A percentile compares a stretch with the other conserved stretches of the same genome.
Evolutionary conservation across 1,140 invertebrate species (phyloP).

Genomic region (Lysiphlebus fabarum): DNA sequence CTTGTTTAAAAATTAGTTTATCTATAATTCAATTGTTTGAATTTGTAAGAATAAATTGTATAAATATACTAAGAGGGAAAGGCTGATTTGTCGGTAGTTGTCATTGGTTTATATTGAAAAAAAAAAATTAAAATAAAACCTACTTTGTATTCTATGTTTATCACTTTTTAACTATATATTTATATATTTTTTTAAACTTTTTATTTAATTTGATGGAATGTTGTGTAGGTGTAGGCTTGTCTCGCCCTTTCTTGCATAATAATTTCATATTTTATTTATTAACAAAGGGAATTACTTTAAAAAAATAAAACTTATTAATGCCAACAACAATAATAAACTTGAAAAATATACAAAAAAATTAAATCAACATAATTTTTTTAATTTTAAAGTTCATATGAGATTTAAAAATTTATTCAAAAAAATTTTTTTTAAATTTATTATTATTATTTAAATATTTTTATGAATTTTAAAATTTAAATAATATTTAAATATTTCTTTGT

Average conservation of each 20-base stretch:
- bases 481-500: too few relatives aligned
- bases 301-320: neutral
- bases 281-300: neutral
- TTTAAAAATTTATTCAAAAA: too few relatives aligned
- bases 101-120: neutral
- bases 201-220: conserved; percentile 1
- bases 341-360: too few relatives aligned
- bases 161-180: neutral
- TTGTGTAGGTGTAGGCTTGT: conserved; percentile 2
- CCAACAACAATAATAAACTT: too few relatives aligned
- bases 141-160: neutral
- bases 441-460: too few relatives aligned
- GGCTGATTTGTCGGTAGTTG: too few relatives aligned
- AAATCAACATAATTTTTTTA: too few relatives aligned
- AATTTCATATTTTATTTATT: neutral
- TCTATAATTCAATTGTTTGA: conserved; percentile 1
- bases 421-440: too few relatives aligned
- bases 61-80: too few relatives aligned
- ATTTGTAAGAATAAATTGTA: neutral
- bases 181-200: neutral
- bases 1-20: neutral
- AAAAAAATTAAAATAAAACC: neutral
- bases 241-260: conserved; percentile 7
- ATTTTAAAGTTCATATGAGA: too few relatives aligned
- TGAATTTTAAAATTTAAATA: too few relatives aligned